Percentiles rank a stretch among this genome's conserved stretches.
phyloP scores from a whole-genome alignment of 2,797 vertebrate genomes.

The Momotus momota region DNA sequence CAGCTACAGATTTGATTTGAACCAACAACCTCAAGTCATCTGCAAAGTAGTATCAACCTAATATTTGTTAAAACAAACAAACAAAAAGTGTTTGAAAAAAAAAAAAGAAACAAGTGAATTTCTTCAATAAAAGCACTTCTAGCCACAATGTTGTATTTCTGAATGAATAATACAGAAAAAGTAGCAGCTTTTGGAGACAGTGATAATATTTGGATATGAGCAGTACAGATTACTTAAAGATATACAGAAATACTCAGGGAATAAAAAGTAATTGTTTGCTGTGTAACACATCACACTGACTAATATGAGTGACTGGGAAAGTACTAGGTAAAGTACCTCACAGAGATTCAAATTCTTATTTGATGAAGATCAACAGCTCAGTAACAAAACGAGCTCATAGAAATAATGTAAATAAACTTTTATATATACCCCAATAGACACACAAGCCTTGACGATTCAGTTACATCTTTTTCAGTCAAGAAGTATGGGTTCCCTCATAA shows the following conservation, averaged over 20 bases:
- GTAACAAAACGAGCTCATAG: neutral
- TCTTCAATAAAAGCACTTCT: neutral
- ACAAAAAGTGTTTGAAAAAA: neutral
- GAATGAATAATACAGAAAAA: neutral
- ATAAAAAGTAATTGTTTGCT: neutral
- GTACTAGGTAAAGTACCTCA: neutral
- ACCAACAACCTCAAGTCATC: neutral
- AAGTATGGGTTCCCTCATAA: fast-evolving
- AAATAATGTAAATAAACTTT: neutral
- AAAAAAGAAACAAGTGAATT: neutral
- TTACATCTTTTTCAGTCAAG: neutral
- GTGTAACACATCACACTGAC: neutral
- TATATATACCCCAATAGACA: neutral
- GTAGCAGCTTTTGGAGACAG: neutral
- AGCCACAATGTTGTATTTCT: neutral
- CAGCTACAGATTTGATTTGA: neutral
- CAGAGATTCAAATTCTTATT: neutral
- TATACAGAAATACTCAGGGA: neutral
- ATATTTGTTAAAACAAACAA: neutral
- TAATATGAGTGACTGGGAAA: neutral
- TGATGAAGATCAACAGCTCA: neutral
- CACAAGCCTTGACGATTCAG: neutral
- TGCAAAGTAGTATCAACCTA: neutral
- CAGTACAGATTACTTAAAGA: neutral
- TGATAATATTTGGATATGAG: neutral